Evolutionary conservation across 2,888 invertebrate species (phyloP).

Genomic region (Lypha dubia): DNA sequence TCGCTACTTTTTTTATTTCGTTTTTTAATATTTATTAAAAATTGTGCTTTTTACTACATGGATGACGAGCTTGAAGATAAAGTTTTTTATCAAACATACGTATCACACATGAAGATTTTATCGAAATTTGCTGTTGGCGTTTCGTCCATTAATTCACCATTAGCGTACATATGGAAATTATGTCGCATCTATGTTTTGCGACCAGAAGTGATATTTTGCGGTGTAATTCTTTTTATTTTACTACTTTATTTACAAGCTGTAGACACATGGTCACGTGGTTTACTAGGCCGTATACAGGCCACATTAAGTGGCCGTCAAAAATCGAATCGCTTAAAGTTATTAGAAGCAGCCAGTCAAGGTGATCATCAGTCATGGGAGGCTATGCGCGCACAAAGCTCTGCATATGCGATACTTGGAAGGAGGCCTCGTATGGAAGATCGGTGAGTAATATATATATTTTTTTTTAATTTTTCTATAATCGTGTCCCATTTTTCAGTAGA

Average conservation of each 20-base stretch:
- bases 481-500: too few relatives aligned
- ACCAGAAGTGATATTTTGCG: constrained; percentile 91
- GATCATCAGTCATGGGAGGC: constrained; percentile 90
- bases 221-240: constrained; percentile 88
- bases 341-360: constrained; percentile 77
- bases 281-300: constrained; percentile 85
- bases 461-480: too few relatives aligned
- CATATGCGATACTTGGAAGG: constrained; percentile 95
- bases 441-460: constrained; percentile 75
- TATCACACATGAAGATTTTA: constrained; percentile 93
- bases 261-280: constrained; percentile 91
- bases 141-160: constrained; percentile 88
- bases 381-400: constrained; percentile 90
- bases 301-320: constrained; percentile 81
- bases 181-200: constrained; percentile 90
- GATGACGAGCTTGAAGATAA: constrained; percentile 96
- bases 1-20: constrained; percentile 14
- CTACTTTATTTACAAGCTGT: constrained; percentile 92
- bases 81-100: constrained; percentile 93
- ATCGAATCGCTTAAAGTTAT: constrained; percentile 76
- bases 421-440: constrained; percentile 97
- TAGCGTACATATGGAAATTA: constrained; percentile 91
- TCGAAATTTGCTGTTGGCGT: constrained; percentile 91
- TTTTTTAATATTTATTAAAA: constrained; percentile 51
- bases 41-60: constrained; percentile 84